Evolutionary conservation across 2,113 vertebrate species (phyloP).

Genomic region (Chionodraco myersi): DNA sequence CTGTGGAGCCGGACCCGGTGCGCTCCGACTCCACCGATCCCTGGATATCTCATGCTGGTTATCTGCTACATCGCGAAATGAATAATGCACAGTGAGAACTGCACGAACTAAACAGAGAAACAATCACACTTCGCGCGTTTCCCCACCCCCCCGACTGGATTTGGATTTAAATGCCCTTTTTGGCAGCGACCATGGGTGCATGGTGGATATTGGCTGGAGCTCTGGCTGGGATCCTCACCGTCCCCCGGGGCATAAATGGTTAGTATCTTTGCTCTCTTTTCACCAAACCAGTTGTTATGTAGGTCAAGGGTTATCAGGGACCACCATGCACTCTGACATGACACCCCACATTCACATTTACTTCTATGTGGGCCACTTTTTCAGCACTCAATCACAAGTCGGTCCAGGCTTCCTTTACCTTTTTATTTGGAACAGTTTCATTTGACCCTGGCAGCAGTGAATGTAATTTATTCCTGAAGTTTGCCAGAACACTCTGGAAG

Average conservation of each 20-base stretch:
- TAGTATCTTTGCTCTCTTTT: constrained; percentile 58
- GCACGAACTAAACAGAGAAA: constrained; percentile 29
- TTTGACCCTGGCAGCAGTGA: not conserved
- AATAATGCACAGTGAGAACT: constrained; percentile 49
- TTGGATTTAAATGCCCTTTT: constrained; percentile 51
- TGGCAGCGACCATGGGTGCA: constrained; percentile 73
- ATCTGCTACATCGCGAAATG: not conserved
- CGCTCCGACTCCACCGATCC: constrained; percentile 15
- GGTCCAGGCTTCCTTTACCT: not conserved
- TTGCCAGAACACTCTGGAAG: not conserved
- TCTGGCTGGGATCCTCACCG: constrained; percentile 67
- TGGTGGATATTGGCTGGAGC: constrained; percentile 76
- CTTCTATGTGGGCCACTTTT: not conserved
- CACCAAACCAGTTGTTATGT: constrained; percentile 36
- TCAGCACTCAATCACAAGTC: not conserved
- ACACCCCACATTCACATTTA: not conserved
- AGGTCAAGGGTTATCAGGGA: constrained; percentile 50
- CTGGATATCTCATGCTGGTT: constrained; percentile 13
- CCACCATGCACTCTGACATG: constrained; percentile 6
- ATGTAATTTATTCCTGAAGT: not conserved
- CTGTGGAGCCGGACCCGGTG: constrained; percentile 53
- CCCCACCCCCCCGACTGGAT: constrained; percentile 7
- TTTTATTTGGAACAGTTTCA: not conserved
- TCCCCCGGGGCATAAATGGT: constrained; percentile 80
- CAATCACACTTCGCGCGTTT: not conserved